Evolutionary conservation across 92 coral and sea anemone genomes (phyloP), one percentile per base, ranked within the genome.

Genomic region (Micromussa lordhowensis): DNA sequence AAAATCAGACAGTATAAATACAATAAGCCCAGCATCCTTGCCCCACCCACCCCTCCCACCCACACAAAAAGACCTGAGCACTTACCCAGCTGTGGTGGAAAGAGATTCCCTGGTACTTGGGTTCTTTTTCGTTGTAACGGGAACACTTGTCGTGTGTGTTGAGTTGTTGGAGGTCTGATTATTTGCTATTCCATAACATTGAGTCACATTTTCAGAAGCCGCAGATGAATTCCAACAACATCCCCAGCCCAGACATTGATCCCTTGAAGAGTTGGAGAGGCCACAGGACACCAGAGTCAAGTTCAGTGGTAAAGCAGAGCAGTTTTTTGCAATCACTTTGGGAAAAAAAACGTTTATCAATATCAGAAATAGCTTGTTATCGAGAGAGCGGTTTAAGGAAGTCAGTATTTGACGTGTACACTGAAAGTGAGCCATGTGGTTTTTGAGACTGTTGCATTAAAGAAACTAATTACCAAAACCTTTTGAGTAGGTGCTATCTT

Each of bases 171-270:
- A 9, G 38, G 89, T 35, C 51, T 63, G 77, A 53, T 86, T 86
- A 30, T 26, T 84, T 21, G 44, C 31, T 48, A 68, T 40, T 44
- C 82, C 76, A 61, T 63, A 86, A 26, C 90, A 87, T 15, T 15
- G 85, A 16, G 79, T 54, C 2, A 57, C n/a, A 71, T 86, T 78
- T 64, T 32, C 73, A 54, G 8, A 38, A 12, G 79, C 34, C 51
- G 10, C 1, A 0, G 90, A 87, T n/a, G 73, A 87, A 28, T 95
- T 93, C 98, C 98, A 95, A 89, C 98, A 95, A 76, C 98, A 95
- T 79, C 94, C 96, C 22, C 75, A 40, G n/a, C 84, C 86, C 6
- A 49, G 55, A 48, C 99, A 96, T 54, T 86, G 63, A 79, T 64
- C 77, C 61, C 80, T 68, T 21, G 91, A 32, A 26, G 88, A 55